Evolutionary conservation across 2,888 invertebrate genomes (phyloP).

Genomic region (Entomobrya multifasciata): DNA sequence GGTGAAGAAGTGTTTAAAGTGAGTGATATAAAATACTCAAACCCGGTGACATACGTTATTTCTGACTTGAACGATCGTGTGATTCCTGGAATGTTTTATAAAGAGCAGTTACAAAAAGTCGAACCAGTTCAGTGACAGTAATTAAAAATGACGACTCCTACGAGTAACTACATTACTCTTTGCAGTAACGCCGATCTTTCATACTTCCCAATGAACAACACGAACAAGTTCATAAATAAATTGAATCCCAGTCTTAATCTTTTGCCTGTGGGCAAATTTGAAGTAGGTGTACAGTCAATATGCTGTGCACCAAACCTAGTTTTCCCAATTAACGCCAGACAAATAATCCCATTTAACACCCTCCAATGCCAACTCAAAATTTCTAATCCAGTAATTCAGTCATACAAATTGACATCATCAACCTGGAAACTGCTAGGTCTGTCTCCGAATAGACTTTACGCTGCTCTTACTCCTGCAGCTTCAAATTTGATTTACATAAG

Average conservation of each 20-base stretch:
- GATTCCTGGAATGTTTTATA: neutral
- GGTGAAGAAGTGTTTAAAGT: neutral
- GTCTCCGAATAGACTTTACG: neutral
- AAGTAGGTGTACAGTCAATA: neutral
- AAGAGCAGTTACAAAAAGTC: neutral
- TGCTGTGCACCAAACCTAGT: neutral
- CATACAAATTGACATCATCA: neutral
- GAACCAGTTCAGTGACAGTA: too few relatives aligned
- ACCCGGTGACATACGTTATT: neutral
- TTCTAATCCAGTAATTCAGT: neutral
- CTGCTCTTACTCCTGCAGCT: neutral
- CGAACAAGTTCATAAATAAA: neutral
- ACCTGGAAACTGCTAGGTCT: neutral
- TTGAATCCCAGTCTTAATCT: neutral
- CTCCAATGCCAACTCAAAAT: neutral
- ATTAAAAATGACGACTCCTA: neutral
- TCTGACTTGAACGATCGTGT: neutral
- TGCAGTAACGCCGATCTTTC: neutral
- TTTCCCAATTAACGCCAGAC: neutral
- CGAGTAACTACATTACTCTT: neutral
- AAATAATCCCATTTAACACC: neutral
- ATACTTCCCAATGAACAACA: neutral
- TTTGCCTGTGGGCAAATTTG: neutral
- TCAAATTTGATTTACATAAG: neutral
- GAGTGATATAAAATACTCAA: neutral